phyloP scores from a whole-genome alignment of 2,113 vertebrate genomes.

The Ptychochromis oligacanthus region DNA sequence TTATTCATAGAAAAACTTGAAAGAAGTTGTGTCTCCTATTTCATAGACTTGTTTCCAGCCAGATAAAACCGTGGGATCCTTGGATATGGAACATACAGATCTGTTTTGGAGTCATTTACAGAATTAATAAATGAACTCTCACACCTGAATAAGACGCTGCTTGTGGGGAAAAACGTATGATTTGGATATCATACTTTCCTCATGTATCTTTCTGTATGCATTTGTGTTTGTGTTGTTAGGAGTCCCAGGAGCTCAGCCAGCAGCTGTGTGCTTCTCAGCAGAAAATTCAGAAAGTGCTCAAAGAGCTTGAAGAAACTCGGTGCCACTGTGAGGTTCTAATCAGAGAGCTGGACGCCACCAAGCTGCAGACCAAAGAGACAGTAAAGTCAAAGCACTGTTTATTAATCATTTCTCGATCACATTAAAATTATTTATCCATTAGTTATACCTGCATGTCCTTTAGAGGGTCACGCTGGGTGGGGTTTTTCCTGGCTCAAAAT shows the following conservation, averaged over 20 bases:
- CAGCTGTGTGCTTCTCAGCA: slow-evolving; percentile 79
- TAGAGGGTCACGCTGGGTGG: not conserved
- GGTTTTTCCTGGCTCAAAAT: not conserved
- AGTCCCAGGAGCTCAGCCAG: slow-evolving; percentile 73
- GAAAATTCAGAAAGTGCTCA: slow-evolving; percentile 72
- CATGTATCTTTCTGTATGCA: not conserved
- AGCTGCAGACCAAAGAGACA: slow-evolving; percentile 79
- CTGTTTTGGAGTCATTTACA: not conserved
- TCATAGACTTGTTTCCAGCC: not conserved
- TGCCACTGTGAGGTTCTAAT: slow-evolving; percentile 74
- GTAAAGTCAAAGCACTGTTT: slow-evolving; percentile 60
- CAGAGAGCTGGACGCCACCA: slow-evolving; percentile 78
- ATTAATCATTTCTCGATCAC: not conserved
- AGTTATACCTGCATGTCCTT: not conserved
- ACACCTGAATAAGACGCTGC: not conserved
- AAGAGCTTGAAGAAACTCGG: slow-evolving; percentile 77
- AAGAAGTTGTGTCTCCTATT: accelerated
- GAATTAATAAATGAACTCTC: not conserved
- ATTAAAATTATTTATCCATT: not conserved
- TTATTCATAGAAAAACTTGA: not conserved
- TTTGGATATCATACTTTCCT: not conserved
- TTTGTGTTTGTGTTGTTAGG: slow-evolving; percentile 56
- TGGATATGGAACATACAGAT: not conserved
- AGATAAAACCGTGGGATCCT: not conserved
- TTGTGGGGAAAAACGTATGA: not conserved